Conservation (phyloP, 2,888 invertebrate genomes). For the Pimpla rufipes region DNA sequence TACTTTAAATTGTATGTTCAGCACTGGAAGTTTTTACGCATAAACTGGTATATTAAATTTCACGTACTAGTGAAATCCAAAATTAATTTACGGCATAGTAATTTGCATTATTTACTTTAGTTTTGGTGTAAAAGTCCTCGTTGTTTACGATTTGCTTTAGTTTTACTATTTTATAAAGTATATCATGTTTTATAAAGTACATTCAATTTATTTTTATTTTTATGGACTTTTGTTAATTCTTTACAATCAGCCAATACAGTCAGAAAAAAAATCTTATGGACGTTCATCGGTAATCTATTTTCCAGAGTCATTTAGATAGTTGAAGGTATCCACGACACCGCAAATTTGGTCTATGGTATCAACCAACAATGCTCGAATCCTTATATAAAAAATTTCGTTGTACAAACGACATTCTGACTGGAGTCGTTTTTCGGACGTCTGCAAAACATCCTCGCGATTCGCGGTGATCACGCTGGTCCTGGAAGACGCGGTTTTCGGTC, state of each 20-base stretch:
- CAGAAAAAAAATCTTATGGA: conserved; percentile 8
- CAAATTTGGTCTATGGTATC: conserved; percentile 72
- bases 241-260: not conserved
- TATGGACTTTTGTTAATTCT: not conserved
- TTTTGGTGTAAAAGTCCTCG: too few species aligned
- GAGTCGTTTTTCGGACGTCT: not conserved
- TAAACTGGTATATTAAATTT: too few species aligned
- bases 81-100: too few species aligned
- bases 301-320: conserved; percentile 70
- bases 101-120: too few species aligned
- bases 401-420: conserved; percentile 61
- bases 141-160: too few species aligned
- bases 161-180: too few species aligned
- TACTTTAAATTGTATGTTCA: too few species aligned
- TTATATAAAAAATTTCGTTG: conserved; percentile 74
- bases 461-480: conserved; percentile 29
- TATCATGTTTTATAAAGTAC: too few species aligned
- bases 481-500: conserved; percentile 1
- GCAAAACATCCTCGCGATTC: not conserved
- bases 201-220: too few species aligned
- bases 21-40: too few species aligned
- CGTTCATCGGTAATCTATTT: conserved; percentile 41
- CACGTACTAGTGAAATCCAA: too few species aligned
- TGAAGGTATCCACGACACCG: conserved; percentile 73
- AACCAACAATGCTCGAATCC: conserved; percentile 71